Conservation (phyloP, 2,888 invertebrate genomes). For the Coenonympha arcania region DNA sequence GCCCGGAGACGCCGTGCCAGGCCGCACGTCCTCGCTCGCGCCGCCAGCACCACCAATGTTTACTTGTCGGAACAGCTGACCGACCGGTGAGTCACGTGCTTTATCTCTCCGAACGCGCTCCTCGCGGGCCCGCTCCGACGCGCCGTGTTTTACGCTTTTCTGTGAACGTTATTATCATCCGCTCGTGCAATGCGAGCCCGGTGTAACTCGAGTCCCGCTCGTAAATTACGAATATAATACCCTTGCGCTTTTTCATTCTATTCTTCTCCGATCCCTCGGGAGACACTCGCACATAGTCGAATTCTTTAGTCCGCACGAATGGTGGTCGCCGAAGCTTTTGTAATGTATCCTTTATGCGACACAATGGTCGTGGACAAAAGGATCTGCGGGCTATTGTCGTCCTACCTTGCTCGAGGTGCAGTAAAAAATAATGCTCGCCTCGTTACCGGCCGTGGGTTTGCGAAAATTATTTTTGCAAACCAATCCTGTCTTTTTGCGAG, state of each 20-base stretch:
- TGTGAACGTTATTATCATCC: slow-evolving; percentile 37
- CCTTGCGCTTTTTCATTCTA: slow-evolving; percentile 56
- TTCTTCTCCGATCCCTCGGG: slow-evolving; percentile 54
- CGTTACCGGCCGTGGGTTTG: slow-evolving; percentile 56
- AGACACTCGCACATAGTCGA: slow-evolving; percentile 42
- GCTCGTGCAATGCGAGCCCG: slow-evolving; percentile 53
- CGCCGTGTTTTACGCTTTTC: slow-evolving; percentile 41
- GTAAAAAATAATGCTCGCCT: slow-evolving; percentile 48
- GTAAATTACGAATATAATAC: slow-evolving; percentile 68
- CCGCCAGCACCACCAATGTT: slow-evolving; percentile 64
- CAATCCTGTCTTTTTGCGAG: slow-evolving; percentile 57
- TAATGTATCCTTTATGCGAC: slow-evolving; percentile 65
- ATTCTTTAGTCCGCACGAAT: slow-evolving; percentile 67
- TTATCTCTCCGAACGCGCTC: slow-evolving; percentile 34
- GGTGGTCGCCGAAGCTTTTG: slow-evolving; percentile 62
- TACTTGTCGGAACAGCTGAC: slow-evolving; percentile 70
- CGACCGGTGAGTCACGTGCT: slow-evolving; percentile 72
- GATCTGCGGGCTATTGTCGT: slow-evolving; percentile 46
- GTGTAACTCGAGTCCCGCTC: slow-evolving; percentile 40
- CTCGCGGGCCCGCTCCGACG: slow-evolving; percentile 30
- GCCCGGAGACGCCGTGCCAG: slow-evolving; percentile 70
- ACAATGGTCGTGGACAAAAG: slow-evolving; percentile 64
- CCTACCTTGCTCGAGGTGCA: slow-evolving; percentile 43
- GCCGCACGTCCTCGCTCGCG: slow-evolving; percentile 63
- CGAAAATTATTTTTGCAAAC: slow-evolving; percentile 70